phyloP scores from a whole-genome alignment of 2,888 invertebrate genomes.

The Erannis defoliaria region DNA sequence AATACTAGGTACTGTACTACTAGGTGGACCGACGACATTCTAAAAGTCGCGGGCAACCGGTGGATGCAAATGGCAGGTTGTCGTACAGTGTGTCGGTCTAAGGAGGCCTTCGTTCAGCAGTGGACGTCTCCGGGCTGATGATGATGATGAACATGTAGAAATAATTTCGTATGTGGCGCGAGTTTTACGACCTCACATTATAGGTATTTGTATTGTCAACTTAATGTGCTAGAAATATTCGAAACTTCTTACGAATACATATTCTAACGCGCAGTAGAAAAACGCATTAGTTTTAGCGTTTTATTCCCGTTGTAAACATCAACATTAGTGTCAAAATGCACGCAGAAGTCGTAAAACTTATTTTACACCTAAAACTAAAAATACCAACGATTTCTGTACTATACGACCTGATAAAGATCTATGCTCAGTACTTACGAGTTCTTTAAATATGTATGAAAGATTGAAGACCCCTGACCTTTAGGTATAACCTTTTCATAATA shows the following conservation, averaged over 20 bases:
- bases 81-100: too few species aligned
- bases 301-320: slow-evolving; percentile 28
- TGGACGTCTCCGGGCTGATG: too few species aligned
- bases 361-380: slow-evolving; percentile 29
- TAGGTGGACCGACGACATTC: too few species aligned
- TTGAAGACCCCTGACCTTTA: slow-evolving; percentile 27
- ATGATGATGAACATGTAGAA: too few species aligned
- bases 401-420: slow-evolving; percentile 22
- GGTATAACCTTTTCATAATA: slow-evolving; percentile 25
- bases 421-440: slow-evolving; percentile 14
- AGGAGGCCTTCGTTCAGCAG: too few species aligned
- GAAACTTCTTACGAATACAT: slow-evolving; percentile 4
- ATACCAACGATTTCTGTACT: slow-evolving; percentile 10
- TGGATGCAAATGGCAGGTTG: too few species aligned
- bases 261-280: slow-evolving; percentile 6
- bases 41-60: too few species aligned
- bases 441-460: slow-evolving; percentile 31
- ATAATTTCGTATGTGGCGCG: too few species aligned
- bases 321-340: slow-evolving; percentile 28
- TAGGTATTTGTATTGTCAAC: neutral
- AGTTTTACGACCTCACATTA: too few species aligned
- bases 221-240: slow-evolving; percentile 17
- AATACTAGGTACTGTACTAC: too few species aligned
- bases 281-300: slow-evolving; percentile 16
- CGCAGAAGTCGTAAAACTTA: slow-evolving; percentile 24